phyloP scores from a whole-genome alignment of 2,888 invertebrate species.

The Drosophila eohydei region DNA sequence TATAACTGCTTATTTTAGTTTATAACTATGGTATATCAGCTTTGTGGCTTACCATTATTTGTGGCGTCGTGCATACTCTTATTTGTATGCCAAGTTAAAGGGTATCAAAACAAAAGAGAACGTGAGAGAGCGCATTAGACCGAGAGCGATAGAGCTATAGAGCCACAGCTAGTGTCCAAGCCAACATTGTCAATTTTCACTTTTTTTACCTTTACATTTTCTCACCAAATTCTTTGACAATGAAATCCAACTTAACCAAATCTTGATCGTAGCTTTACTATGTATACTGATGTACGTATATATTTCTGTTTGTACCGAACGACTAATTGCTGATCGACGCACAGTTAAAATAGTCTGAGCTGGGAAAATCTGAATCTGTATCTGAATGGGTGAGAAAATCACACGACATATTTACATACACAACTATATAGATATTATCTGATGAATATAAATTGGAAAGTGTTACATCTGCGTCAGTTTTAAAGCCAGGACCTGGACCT shows the following conservation, averaged over 20 bases:
- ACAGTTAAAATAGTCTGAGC: background rate
- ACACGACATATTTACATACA: background rate
- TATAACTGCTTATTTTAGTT: too few species aligned
- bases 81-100: background rate
- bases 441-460: background rate
- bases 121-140: background rate
- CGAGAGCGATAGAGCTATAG: background rate
- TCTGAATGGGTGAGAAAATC: conserved; percentile 10
- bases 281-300: background rate
- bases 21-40: too few species aligned
- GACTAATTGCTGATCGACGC: conserved; percentile 1
- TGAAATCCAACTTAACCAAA: background rate
- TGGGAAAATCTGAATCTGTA: background rate
- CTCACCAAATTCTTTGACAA: conserved; percentile 9
- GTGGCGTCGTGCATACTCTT: background rate
- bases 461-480: background rate
- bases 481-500: background rate
- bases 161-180: conserved; percentile 8
- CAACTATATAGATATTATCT: background rate
- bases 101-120: background rate
- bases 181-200: conserved; percentile 19
- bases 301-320: background rate
- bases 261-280: background rate
- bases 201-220: conserved; percentile 4
- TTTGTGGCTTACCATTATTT: too few species aligned